Percentiles rank a stretch among this genome's conserved stretches.
Evolutionary conservation across 1,140 invertebrate genomes (phyloP).

Genomic region (Sitobion miscanthi): DNA sequence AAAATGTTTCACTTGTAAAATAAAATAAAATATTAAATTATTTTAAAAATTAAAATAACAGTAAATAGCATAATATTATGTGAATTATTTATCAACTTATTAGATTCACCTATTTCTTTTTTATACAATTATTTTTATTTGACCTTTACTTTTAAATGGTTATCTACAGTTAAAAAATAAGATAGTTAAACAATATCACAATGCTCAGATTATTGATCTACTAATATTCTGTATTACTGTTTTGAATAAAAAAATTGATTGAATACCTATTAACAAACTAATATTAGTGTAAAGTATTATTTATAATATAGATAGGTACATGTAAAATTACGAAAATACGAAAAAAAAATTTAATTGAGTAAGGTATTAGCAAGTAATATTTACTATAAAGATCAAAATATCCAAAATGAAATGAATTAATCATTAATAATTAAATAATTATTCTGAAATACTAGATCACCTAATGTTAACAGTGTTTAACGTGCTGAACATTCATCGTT

Average conservation of each 20-base stretch:
- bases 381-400: no score
- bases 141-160: no score
- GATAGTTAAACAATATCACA: not conserved
- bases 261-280: no score
- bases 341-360: no score
- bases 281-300: not conserved
- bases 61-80: not conserved
- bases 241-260: no score
- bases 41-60: not conserved
- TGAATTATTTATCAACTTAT: not conserved
- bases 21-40: no score
- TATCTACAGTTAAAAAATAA: not conserved
- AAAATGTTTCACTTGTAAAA: no score
- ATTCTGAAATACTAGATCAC: not conserved
- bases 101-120: no score
- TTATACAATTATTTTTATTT: no score
- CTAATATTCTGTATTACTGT: not conserved
- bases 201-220: not conserved
- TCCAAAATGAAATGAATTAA: no score
- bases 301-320: not conserved
- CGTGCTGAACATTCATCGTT: not conserved
- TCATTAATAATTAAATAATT: not conserved
- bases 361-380: no score
- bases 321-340: no score
- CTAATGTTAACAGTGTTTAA: not conserved